Conservation (phyloP, 1,140 invertebrate genomes). For the Protaetia brevitarsis region DNA sequence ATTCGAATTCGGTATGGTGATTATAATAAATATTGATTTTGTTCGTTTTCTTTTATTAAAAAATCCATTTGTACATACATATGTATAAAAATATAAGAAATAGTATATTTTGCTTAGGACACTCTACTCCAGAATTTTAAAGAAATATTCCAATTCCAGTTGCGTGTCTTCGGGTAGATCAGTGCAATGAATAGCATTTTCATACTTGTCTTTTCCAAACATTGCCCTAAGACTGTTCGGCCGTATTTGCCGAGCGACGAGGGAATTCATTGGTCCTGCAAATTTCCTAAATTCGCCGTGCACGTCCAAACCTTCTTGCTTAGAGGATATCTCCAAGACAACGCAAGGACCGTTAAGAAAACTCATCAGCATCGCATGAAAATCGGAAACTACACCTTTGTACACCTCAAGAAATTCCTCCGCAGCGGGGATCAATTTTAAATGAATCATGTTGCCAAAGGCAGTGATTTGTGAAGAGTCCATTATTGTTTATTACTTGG, state of each 20-base stretch:
- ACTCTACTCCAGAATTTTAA: conserved; percentile 61
- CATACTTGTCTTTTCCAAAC: conserved; percentile 77
- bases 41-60: too few species aligned
- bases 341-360: conserved; percentile 71
- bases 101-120: neutral
- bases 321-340: conserved; percentile 77
- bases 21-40: too few species aligned
- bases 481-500: conserved; percentile 68
- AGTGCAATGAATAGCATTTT: conserved; percentile 90
- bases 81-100: neutral
- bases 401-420: conserved; percentile 93
- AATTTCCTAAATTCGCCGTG: conserved; percentile 77
- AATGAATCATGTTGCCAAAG: conserved; percentile 72
- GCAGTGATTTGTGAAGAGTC: conserved; percentile 76
- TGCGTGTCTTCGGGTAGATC: conserved; percentile 84
- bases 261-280: conserved; percentile 84
- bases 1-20: too few species aligned
- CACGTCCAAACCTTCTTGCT: conserved; percentile 57
- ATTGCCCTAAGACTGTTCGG: conserved; percentile 80
- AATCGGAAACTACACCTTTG: conserved; percentile 83
- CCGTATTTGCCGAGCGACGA: conserved; percentile 78
- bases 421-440: conserved; percentile 76
- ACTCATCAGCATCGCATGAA: conserved; percentile 55
- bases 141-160: conserved; percentile 81
- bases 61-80: too few species aligned